A percentile compares a stretch with the other conserved stretches of the same genome.
phyloP scores from a whole-genome alignment of 2,113 vertebrate genomes.

The Morphnarchus princeps region DNA sequence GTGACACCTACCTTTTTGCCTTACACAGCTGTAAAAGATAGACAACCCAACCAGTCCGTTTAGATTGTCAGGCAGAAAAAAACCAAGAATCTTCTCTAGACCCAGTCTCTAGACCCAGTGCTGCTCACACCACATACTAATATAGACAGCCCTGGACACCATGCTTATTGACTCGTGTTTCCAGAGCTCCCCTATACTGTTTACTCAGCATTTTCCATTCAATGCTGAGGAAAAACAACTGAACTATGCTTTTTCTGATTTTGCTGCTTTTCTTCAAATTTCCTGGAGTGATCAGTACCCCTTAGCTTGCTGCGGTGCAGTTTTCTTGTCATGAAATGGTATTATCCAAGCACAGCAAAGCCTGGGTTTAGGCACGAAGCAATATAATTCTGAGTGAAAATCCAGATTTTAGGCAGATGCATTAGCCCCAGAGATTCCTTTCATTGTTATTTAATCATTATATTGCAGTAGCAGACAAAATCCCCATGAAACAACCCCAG shows the following conservation, averaged over 20 bases:
- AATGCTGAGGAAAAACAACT: not conserved
- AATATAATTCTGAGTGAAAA: not conserved
- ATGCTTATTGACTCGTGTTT: not conserved
- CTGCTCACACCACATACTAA: not conserved
- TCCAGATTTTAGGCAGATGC: constrained; percentile 10
- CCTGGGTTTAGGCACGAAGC: not conserved
- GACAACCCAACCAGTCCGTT: not conserved
- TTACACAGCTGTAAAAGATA: not conserved
- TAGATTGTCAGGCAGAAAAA: not conserved
- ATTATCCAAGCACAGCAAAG: not conserved
- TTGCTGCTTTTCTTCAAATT: not conserved
- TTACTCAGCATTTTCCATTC: not conserved
- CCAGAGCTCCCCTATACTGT: not conserved
- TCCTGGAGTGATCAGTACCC: not conserved
- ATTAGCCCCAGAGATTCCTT: not conserved
- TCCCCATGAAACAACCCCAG: not conserved
- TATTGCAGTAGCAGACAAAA: not conserved
- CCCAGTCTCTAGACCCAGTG: not conserved
- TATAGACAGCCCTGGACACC: not conserved
- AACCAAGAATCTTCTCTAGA: not conserved
- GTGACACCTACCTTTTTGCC: not conserved
- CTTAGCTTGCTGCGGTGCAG: not conserved
- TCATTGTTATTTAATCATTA: constrained; percentile 23
- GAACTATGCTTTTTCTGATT: not conserved
- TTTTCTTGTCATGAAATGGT: not conserved